These are phyloP conservation scores for Gracilinanus agilis DNA, from an alignment of 2,113 vertebrate species.

Conservation along the genomic window DNA sequence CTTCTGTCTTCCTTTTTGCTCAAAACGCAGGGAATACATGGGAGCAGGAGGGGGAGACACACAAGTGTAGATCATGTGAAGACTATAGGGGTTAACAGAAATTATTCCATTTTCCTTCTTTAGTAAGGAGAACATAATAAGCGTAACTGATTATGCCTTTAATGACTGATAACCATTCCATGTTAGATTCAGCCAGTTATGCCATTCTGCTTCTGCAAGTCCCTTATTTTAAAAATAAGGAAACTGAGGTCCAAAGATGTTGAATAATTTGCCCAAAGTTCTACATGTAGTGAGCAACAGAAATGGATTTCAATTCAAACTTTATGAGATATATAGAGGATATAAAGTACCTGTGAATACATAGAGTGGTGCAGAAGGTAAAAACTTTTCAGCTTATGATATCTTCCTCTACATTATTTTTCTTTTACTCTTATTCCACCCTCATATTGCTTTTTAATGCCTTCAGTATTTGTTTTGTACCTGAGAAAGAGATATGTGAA, in stretches of 20 bases:
- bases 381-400: neutral
- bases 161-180: neutral
- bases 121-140: neutral
- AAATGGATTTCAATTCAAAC: neutral
- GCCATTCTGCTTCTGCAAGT: neutral
- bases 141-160: neutral
- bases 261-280: neutral
- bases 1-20: neutral
- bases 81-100: neutral
- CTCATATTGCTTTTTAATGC: neutral
- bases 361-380: neutral
- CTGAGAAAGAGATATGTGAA: slow-evolving; percentile 19
- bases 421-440: neutral
- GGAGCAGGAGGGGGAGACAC: neutral
- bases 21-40: neutral
- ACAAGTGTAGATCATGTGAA: neutral
- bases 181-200: neutral
- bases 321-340: neutral
- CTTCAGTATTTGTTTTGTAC: neutral
- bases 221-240: neutral
- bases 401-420: neutral
- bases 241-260: neutral
- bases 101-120: neutral
- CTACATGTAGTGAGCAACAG: neutral
- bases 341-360: neutral